Evolutionary conservation across 2,113 vertebrate genomes (phyloP), one percentile per base, ranked within the genome.

Genomic region (Anarhynchus alexandrinus): DNA sequence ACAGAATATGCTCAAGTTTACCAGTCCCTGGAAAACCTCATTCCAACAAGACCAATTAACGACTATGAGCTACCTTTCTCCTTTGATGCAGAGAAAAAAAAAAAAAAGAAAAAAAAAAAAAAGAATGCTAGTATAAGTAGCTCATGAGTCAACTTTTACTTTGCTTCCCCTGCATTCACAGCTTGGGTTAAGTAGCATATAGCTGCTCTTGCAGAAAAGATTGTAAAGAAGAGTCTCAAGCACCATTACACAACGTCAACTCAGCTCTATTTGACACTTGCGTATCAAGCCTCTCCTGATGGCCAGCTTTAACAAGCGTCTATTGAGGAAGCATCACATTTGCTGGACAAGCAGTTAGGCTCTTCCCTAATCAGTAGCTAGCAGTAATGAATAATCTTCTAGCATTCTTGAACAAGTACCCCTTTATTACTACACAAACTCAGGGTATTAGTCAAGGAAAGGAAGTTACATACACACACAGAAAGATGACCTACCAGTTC

Each of bases 401-500:
- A 66, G 18, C 49, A n/a, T 67, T 74, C 47, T 36, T 85, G 51
- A 84, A 59, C 42, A 66, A 92, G 86, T 21, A 88, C 2, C 19
- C 82, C 54, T 90, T 65, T 57, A 74, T 77, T 90, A 83, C 47
- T 59, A 26, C 18, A 64, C 9, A 11, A 94, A 85, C n/a, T 43
- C 5, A 38, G 38, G 27, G 5, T 69, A 70, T 42, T 51, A 67
- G 22, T 8, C 18, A 78, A 71, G 51, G 36, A 76, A 45, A 78
- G 19, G 64, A 32, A 74, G 18, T 12, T 57, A 52, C 36, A 18
- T 15, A 81, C 11, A 72, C 62, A 71, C 67, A 66, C 2, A 54
- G 69, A 69, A 94, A 91, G 36, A 52, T 74, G 55, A 94, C 99
- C 98, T 98, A 99, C 99, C 99, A 99, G 97, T 97, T 99, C 99